Conservation (phyloP, 2,888 invertebrate species). For the Scelioninae gen. 2 region DNA sequence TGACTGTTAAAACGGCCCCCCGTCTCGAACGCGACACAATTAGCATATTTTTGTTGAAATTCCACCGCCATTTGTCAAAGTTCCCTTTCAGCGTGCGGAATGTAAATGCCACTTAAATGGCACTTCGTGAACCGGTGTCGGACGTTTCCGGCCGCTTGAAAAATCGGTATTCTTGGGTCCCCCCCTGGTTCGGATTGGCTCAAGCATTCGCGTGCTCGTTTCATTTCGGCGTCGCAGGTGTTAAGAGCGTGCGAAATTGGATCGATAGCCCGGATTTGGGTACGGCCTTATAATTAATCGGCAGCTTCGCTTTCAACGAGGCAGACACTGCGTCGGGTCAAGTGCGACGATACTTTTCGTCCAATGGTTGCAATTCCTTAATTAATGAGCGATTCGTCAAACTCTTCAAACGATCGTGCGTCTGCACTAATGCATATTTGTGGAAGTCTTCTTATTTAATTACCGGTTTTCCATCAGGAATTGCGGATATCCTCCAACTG, state of each 20-base stretch:
- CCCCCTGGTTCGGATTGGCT: neutral
- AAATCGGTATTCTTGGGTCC: conserved; percentile 16
- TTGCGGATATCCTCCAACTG: too few species aligned
- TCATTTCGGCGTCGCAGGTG: conserved; percentile 39
- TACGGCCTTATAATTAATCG: conserved; percentile 50
- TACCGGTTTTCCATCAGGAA: too few species aligned
- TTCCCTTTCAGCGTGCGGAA: conserved; percentile 8
- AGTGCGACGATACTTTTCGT: conserved; percentile 33
- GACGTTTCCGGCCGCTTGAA: conserved; percentile 6
- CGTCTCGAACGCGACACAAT: conserved; percentile 13
- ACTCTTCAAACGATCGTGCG: conserved; percentile 7
- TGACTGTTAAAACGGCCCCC: conserved; percentile 19
- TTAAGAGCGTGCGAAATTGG: conserved; percentile 42
- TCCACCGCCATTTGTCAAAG: conserved; percentile 28
- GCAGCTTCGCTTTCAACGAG: conserved; percentile 34
- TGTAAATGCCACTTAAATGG: conserved; percentile 33
- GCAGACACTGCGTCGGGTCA: conserved; percentile 31
- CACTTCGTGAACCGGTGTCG: conserved; percentile 6
- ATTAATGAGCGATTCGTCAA: conserved; percentile 9
- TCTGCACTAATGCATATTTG: conserved; percentile 8
- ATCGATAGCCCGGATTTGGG: conserved; percentile 51
- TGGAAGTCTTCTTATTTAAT: too few species aligned
- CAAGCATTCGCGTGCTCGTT: conserved; percentile 14
- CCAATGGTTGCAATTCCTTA: conserved; percentile 5
- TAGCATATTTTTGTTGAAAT: conserved; percentile 41